Evolutionary conservation across 2,113 vertebrate species (phyloP), one percentile per base, ranked within the genome.

Genomic region (Lucifuga dentata): DNA sequence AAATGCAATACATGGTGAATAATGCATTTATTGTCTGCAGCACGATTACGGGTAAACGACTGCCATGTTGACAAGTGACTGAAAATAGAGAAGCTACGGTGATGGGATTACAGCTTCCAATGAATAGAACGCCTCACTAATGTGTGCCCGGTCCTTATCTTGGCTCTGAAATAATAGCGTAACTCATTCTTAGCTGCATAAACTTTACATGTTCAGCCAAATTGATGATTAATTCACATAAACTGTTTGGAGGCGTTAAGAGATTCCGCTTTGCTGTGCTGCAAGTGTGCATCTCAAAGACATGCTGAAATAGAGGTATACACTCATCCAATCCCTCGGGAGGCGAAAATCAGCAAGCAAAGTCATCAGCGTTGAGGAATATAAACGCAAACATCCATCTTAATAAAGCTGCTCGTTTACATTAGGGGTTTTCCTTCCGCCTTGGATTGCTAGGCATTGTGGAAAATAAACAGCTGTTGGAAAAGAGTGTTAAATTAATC

Each of bases 211-310:
- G 82, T 72, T 75, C 68, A 83, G 71, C 66, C 53, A 3, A 55
- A 45, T 79, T 66, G 86, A 88, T 90, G 92, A 92, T 84, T 88
- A 87, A 78, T 64, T 83, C 68, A 52, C 51, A 72, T 90, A 91
- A 92, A 92, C 91, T 90, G 78, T 84, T 84, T 68, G 38, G 78
- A 90, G 79, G 66, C 64, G 76, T 56, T 69, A 63, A 58, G 65
- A 68, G 81, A 80, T 78, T 80, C 66, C 23, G 12, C 57, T 56
- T 76, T 63, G 62, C 76, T 39, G 44, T 1, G 11, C 58, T 57
- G 68, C 49, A 68, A 85, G 61, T 76, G 67, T 59, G 78, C 43
- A 32, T 76, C 84, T 85, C 44, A 43, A 46, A 74, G 78, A 89
- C 83, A 76, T 90, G 90, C 77, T 89, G 84, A 88, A 89, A 90